Evolutionary conservation across 2,113 vertebrate species (phyloP), one percentile per base, ranked within the genome.

Genomic region (Prionailurus bengalensis): DNA sequence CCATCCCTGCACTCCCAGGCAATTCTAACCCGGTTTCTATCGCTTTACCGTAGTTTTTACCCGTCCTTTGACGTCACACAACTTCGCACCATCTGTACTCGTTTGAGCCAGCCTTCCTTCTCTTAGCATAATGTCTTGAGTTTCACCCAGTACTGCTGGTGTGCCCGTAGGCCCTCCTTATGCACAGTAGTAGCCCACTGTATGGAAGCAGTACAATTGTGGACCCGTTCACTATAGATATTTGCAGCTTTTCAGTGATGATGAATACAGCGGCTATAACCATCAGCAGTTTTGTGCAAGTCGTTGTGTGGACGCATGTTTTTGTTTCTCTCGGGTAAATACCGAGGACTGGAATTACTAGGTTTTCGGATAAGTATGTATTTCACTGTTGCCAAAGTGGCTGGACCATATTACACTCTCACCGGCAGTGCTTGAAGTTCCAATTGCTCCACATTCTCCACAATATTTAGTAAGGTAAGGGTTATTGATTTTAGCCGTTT

Each of bases 301-400:
- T 73, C 55, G 36, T 68, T 76, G 36, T 76, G 39, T 39, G 25
- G 25, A 78, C 13, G 58, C 19, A 48, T 5, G 78, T 94, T 80
- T 96, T 97, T 21, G 55, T 76, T 84, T 96, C 68, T 96, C 63
- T 71, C 58, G 3, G 10, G n/a, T 74, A 51, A 94, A 96, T 91
- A 85, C 70, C 68, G 84, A 91, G n/a, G 36, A 79, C 51, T 93
- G 36, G 63, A 94, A 95, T 88, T 79, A 74, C 68, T 70, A 68
- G 61, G 12, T 87, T 39, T 87, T 66, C 36, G 33, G 71, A 70
- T 31, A 73, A 42, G 9, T 70, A 11, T 63, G 66, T 63, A 13
- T 78, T 81, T 93, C 82, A 82, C 31, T 65, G 33, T 27, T 71
- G 73, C 65, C 33, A 55, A 90, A 78, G 74, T 93, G 81, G 14